Evolutionary conservation across 2,888 invertebrate genomes (phyloP), one percentile per base, ranked within the genome.

Genomic region (Epirrita christyi): DNA sequence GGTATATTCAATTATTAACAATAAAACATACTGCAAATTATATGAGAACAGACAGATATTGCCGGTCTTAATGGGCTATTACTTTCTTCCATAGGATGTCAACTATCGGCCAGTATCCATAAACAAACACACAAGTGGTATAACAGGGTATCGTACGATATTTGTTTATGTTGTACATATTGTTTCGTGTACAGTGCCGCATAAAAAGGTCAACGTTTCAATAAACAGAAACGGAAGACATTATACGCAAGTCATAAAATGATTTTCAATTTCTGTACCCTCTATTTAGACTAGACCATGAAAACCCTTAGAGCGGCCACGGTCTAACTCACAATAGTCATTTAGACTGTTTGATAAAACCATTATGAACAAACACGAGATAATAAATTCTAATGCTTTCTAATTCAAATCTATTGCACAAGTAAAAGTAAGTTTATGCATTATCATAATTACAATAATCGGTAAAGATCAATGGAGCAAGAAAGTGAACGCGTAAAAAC

Each of bases 391-490:
- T 70, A 73, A 75, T 67, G 73, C 80, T 87, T 84, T 85, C 85
- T 79, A 84, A 76, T 81, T 71, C 73, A 61, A 52, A 63, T 71
- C 57, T 55, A 59, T 36, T 68, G 73, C 69, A 66, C 65, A 66
- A 76, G 81, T 81, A 85, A 83, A 81, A 85, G 81, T 78, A 72
- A 77, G 65, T 76, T 80, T 78, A 72, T 81, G 78, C 80, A 81
- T 84, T 82, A 82, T 76, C 75, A 78, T 75, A 80, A 81, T 81
- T 75, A 84, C 75, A 76, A 78, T 80, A 78, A 83, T 83, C 78
- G 74, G 74, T 73, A 69, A 76, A 75, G 77, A 80, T 81, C 81
- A 79, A 79, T 80, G 73, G 67, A 73, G 74, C 72, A 75, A 51
- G 76, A 78, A 72, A 78, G 75, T 72, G 73, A 75, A 75, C 72